Evolutionary conservation across 2,797 vertebrate species (phyloP).

Genomic region (Microcaecilia unicolor): DNA sequence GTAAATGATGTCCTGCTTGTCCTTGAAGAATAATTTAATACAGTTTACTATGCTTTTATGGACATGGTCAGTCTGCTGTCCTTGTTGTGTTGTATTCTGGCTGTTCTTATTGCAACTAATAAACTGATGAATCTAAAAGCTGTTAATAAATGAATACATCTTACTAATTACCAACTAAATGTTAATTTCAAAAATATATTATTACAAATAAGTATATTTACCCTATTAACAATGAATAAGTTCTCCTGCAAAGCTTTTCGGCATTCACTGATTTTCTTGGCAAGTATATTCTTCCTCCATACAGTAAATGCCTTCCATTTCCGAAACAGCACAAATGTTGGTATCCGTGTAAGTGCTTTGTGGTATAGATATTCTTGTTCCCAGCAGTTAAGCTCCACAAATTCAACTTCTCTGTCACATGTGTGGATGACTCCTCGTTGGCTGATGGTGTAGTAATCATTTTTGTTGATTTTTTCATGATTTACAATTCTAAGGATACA

Average conservation of each 20-base stretch:
- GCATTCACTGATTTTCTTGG: slow-evolving; percentile 50
- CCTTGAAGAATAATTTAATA: too few relatives aligned
- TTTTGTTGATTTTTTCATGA: slow-evolving; percentile 49
- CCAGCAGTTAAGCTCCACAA: slow-evolving; percentile 51
- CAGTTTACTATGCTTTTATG: too few relatives aligned
- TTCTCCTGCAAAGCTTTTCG: slow-evolving; percentile 39
- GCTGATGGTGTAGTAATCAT: slow-evolving; percentile 61
- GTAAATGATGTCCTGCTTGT: too few relatives aligned
- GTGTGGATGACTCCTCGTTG: slow-evolving; percentile 40
- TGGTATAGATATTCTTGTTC: slow-evolving; percentile 57
- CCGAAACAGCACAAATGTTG: slow-evolving; percentile 67
- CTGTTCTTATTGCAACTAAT: too few relatives aligned
- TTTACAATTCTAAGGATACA: slow-evolving; percentile 49
- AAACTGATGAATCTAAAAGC: too few relatives aligned
- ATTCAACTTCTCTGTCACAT: slow-evolving; percentile 33
- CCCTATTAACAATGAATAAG: slow-evolving; percentile 63
- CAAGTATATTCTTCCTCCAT: slow-evolving; percentile 62
- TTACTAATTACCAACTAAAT: too few relatives aligned
- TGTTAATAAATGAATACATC: too few relatives aligned
- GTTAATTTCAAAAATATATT: too few relatives aligned
- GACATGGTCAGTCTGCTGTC: too few relatives aligned
- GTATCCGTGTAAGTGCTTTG: slow-evolving; percentile 54
- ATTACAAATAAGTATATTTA: slow-evolving; percentile 52
- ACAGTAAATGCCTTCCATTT: slow-evolving; percentile 65
- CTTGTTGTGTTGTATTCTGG: too few relatives aligned